Conservation (phyloP, 35 echinoderm and acorn worm genomes). For the Heliocidaris erythrogramma region DNA sequence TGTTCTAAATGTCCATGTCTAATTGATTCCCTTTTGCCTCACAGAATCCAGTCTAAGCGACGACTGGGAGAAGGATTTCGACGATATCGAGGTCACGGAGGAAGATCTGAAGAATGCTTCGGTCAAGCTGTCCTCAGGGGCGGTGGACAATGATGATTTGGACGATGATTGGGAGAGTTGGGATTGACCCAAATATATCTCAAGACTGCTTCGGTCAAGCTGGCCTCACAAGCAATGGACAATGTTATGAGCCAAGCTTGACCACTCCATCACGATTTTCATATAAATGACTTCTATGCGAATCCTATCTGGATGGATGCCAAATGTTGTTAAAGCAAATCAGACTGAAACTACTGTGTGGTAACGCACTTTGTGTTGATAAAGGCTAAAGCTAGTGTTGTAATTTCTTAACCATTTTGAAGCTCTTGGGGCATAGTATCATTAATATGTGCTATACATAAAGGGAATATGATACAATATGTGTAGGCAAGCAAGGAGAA, state of each 20-base stretch:
- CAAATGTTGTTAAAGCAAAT: too few relatives aligned
- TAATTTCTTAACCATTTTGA: too few relatives aligned
- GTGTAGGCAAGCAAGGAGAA: too few relatives aligned
- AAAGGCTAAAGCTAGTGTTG: too few relatives aligned
- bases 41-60: conserved; percentile 85
- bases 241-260: background rate
- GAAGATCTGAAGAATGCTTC: conserved; percentile 86
- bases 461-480: too few relatives aligned
- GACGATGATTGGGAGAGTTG: conserved; percentile 96
- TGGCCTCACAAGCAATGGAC: background rate
- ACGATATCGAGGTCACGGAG: conserved; percentile 96
- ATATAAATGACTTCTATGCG: too few relatives aligned
- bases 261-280: background rate
- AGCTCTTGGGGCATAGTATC: too few relatives aligned
- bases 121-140: conserved; percentile 46
- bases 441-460: too few relatives aligned
- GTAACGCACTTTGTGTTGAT: too few relatives aligned
- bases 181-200: conserved; percentile 59
- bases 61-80: conserved; percentile 99
- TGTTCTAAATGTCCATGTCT: background rate
- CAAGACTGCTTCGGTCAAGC: background rate
- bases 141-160: conserved; percentile 68
- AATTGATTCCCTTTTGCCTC: background rate
- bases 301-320: too few relatives aligned
- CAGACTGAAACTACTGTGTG: too few relatives aligned